Evolutionary conservation across 2,113 vertebrate genomes (phyloP).

Genomic region (Cairina moschata): DNA sequence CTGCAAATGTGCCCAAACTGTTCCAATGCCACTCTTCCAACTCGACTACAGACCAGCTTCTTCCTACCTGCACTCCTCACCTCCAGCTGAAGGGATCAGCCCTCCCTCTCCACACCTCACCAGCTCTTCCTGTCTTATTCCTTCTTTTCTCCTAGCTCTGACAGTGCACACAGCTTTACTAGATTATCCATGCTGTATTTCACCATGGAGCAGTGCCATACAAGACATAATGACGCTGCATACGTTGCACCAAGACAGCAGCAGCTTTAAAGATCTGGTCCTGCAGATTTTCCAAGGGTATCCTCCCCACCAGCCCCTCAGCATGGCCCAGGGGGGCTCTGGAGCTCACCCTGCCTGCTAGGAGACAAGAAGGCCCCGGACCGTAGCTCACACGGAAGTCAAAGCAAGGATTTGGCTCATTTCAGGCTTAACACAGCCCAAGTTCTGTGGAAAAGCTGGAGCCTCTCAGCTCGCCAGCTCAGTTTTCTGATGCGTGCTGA

Average conservation of each 20-base stretch:
- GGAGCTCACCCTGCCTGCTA: background rate
- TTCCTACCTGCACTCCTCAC: background rate
- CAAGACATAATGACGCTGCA: background rate
- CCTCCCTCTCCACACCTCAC: background rate
- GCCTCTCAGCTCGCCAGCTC: background rate
- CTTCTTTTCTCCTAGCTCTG: background rate
- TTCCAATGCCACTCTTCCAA: background rate
- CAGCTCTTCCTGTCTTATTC: background rate
- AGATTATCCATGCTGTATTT: background rate
- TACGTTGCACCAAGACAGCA: background rate
- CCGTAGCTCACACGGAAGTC: background rate
- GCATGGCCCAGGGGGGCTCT: background rate
- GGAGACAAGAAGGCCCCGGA: background rate
- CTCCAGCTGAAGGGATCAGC: background rate
- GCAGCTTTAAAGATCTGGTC: background rate
- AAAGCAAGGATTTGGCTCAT: background rate
- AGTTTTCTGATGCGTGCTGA: background rate
- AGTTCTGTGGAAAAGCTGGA: background rate
- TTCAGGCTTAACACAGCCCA: background rate
- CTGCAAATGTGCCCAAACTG: background rate
- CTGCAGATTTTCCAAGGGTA: rapidly evolving
- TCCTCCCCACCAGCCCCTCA: background rate
- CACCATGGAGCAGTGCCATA: rapidly evolving
- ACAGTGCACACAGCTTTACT: background rate
- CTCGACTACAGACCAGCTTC: background rate